These are phyloP conservation scores for Axinella damicornis DNA, from an alignment of 37 sponge, comb jelly and placozoan species.

Conservation along the genomic window DNA sequence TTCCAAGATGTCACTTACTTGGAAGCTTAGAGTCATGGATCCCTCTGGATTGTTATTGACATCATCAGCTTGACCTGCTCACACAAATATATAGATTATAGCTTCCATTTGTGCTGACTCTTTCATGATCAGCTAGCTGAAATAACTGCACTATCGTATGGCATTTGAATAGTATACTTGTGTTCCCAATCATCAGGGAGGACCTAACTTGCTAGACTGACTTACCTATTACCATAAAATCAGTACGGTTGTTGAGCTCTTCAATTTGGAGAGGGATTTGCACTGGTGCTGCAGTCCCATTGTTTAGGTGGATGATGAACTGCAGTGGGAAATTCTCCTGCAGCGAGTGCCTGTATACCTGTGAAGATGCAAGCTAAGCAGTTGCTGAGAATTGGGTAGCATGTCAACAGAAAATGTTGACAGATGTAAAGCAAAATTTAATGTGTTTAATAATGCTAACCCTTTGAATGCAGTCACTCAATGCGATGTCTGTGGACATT, in stretches of 20 bases:
- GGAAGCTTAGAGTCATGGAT: too few species aligned
- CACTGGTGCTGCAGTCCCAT: not conserved
- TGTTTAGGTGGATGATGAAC: slow-evolving; percentile 12
- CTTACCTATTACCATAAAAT: not conserved
- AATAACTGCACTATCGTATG: too few species aligned
- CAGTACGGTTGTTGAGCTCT: slow-evolving; percentile 31
- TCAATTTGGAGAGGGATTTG: not conserved
- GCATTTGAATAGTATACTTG: too few species aligned
- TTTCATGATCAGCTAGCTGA: too few species aligned
- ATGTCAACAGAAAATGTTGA: not conserved
- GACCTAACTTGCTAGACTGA: too few species aligned
- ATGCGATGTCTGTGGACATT: not conserved
- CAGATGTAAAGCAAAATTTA: too few species aligned
- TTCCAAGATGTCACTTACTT: too few species aligned
- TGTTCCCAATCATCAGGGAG: too few species aligned
- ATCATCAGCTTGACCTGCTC: too few species aligned
- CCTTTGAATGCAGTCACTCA: slow-evolving; percentile 31
- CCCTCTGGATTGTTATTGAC: too few species aligned
- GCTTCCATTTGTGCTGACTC: too few species aligned
- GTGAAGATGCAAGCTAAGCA: not conserved
- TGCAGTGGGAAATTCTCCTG: slow-evolving; percentile 16
- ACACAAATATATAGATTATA: too few species aligned
- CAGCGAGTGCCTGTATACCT: slow-evolving; percentile 54
- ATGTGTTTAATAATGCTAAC: not conserved
- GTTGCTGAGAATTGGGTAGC: not conserved